Conservation (phyloP, 2,113 vertebrate species). For the Melanerpes formicivorus region DNA sequence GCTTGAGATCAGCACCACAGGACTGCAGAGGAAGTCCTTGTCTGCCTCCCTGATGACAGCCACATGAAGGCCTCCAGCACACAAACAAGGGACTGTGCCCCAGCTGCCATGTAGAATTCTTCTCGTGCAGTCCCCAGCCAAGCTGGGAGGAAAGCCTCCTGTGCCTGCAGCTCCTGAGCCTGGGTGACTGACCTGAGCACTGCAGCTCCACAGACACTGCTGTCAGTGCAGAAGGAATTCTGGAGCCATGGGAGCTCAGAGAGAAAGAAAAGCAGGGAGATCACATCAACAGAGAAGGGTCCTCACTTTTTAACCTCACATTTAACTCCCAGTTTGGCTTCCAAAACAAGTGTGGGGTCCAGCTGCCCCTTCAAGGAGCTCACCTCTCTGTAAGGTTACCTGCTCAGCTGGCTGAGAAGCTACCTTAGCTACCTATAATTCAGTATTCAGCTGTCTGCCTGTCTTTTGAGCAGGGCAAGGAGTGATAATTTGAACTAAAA, state of each 20-base stretch:
- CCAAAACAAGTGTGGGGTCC: not conserved
- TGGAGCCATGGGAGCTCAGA: not conserved
- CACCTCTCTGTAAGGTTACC: not conserved
- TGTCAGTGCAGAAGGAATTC: not conserved
- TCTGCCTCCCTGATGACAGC: not conserved
- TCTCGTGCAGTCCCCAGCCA: not conserved
- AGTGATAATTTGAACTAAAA: too few species aligned
- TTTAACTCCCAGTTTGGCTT: not conserved
- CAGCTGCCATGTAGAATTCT: not conserved
- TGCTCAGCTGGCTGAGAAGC: not conserved
- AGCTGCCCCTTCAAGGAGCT: not conserved
- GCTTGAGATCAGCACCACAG: not conserved
- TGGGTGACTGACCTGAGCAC: not conserved
- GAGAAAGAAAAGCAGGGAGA: not conserved
- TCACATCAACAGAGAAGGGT: fast-evolving
- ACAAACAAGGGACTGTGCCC: not conserved
- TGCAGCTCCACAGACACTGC: not conserved
- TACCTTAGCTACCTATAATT: not conserved
- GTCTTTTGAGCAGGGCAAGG: too few species aligned
- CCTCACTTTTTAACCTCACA: not conserved
- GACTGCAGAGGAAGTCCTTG: not conserved
- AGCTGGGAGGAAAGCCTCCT: not conserved
- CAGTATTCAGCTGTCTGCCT: not conserved
- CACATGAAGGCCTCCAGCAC: not conserved
- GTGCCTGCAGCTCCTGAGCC: not conserved